These are phyloP conservation scores for Pungitius pungitius DNA, from an alignment of 2,113 vertebrate genomes.

Conservation along the genomic window DNA sequence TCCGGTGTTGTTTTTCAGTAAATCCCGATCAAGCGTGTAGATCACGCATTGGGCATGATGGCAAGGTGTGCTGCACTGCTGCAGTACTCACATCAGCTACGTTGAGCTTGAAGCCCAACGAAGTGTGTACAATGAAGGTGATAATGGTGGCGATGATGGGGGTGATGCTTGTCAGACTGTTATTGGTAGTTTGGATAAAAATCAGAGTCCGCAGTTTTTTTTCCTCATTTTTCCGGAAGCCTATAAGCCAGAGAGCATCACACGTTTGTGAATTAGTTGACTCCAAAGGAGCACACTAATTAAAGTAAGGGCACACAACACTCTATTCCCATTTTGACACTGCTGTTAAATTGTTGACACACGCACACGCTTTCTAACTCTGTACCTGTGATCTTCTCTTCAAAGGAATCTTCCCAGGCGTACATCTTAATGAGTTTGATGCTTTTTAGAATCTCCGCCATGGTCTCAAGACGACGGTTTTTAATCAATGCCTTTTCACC, in stretches of 20 bases:
- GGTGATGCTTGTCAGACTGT: conserved; percentile 68
- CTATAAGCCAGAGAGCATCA: conserved; percentile 54
- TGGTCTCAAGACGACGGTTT: conserved; percentile 80
- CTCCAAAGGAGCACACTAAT: not conserved
- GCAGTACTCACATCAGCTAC: conserved; percentile 77
- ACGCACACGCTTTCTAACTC: no score
- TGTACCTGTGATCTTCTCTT: conserved; percentile 76
- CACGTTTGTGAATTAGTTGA: not conserved
- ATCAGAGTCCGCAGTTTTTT: conserved; percentile 72
- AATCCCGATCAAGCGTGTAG: not conserved
- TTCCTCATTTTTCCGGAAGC: conserved; percentile 77
- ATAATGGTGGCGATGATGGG: conserved; percentile 78
- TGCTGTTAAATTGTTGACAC: no score
- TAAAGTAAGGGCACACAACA: no score
- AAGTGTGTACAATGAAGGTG: conserved; percentile 82
- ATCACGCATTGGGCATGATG: not conserved
- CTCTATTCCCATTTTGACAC: not conserved
- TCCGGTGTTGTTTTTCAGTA: not conserved
- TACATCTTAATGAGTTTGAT: conserved; percentile 88
- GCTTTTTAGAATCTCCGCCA: conserved; percentile 85
- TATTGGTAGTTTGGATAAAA: conserved; percentile 78
- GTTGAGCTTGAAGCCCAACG: conserved; percentile 67
- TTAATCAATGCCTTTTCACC: conserved; percentile 74
- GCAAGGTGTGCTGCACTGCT: not conserved
- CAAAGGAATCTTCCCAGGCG: conserved; percentile 85